Base-by-base conservation (phyloP, 2,888 invertebrate genomes). In the Leucoma salicis region DNA sequence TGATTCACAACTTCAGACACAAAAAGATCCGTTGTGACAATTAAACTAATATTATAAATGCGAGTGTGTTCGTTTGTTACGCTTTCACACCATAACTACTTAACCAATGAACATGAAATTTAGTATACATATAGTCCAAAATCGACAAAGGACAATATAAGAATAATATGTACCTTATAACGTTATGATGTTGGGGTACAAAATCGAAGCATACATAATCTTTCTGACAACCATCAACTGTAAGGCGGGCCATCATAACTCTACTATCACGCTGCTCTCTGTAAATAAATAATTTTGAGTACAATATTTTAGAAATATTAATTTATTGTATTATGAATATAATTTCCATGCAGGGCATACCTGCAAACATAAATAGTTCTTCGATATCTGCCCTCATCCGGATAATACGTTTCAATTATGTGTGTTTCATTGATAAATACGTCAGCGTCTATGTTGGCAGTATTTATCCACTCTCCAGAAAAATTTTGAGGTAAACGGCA, bases 161-260 rank as follows among this genome's bases (percentile, higher is more conserved):
- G n/a, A n/a, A n/a, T n/a, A n/a, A n/a, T n/a, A n/a, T n/a, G n/a
- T 70, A 88, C 90, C 90, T 91, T 59, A 99, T 97, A 44, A 99
- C 91, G 76, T 98, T 99, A 77, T 98, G 98, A 89, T 99, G 98
- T 42, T 97, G 94, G 0, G 97, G 97, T 36, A 98, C 94, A 77
- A 99, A 97, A 74, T 99, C 98, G 65, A 98, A 98, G 73, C 99
- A 99, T 5, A 98, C 94, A 74, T 96, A 99, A 92, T 99, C 99
- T 70, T 98, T 98, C 85, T 99, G 99, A 80, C 98, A 92, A 42
- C 98, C 98, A 76, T 99, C 99, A 0, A 99, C 97, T 0, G 98
- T 98, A 6, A 99, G 92, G 46, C 98, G 92, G 0, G 99, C 97
- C 97, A 99, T 97, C 95, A 99, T 97, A 42, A 96, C 95, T 54